Conservation (phyloP, 2,888 invertebrate genomes). For the Stenotaenia linearis region DNA sequence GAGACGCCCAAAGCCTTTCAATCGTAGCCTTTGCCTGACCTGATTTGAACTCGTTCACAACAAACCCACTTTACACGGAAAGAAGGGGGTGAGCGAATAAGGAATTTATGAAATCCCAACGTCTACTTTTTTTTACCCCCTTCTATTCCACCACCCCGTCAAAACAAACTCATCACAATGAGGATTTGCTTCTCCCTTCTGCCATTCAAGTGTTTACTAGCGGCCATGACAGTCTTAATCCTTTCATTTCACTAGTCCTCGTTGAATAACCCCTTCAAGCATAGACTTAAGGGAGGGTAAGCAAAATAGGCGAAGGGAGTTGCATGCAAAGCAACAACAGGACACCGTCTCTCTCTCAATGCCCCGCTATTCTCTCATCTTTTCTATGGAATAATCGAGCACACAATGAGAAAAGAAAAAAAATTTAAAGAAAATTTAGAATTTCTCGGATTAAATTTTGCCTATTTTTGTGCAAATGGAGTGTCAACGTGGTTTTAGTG, state of each 20-base stretch:
- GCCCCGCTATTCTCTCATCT: neutral
- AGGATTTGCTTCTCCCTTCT: slow-evolving; percentile 4
- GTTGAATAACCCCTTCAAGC: slow-evolving; percentile 4
- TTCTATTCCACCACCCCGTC: neutral
- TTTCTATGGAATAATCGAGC: neutral
- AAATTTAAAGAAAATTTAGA: neutral
- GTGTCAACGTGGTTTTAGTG: no score
- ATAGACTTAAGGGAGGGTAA: slow-evolving; percentile 4
- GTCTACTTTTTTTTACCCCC: neutral
- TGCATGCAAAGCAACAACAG: neutral
- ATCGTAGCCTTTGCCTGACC: neutral
- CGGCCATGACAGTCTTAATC: slow-evolving; percentile 9
- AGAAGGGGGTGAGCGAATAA: neutral
- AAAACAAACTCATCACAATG: slow-evolving; percentile 9
- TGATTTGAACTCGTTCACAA: slow-evolving; percentile 1
- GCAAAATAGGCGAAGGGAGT: neutral
- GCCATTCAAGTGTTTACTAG: slow-evolving; percentile 9
- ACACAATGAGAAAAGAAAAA: neutral
- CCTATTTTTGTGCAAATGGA: neutral
- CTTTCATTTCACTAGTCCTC: slow-evolving; percentile 2
- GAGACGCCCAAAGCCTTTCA: neutral
- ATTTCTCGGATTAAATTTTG: neutral
- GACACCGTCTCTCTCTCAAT: neutral
- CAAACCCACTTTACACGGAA: slow-evolving; percentile 9
- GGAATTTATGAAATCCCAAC: slow-evolving; percentile 9